These are phyloP conservation scores for Blennius ocellaris DNA, from an alignment of 2,113 vertebrate species.

Conservation along the genomic window DNA sequence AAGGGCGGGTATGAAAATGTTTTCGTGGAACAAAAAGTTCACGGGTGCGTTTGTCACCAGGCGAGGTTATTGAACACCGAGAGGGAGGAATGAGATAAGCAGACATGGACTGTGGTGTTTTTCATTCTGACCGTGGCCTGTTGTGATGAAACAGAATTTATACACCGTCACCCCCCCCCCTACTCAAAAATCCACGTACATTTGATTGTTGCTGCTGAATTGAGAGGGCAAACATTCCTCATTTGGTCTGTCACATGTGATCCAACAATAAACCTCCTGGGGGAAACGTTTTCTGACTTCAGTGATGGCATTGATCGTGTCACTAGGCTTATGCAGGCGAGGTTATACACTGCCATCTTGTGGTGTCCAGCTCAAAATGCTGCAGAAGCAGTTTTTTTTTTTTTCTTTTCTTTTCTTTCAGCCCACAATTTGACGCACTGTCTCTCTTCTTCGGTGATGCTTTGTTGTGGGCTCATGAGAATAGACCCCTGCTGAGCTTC, in stretches of 20 bases:
- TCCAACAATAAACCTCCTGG: not conserved
- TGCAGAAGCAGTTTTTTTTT: not conserved
- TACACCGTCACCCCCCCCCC: not conserved
- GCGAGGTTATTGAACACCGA: not conserved
- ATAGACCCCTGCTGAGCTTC: constrained; percentile 34
- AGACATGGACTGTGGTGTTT: not conserved
- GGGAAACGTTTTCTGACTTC: constrained; percentile 22
- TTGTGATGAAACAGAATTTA: not conserved
- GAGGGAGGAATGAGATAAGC: constrained; percentile 35
- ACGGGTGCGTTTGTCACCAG: constrained; percentile 24
- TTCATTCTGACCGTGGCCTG: not conserved
- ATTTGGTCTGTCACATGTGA: constrained; percentile 3
- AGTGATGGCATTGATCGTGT: constrained; percentile 18
- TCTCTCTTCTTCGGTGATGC: not conserved
- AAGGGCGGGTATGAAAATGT: constrained; percentile 45
- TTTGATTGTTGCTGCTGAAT: constrained; percentile 20
- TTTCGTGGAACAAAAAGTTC: constrained; percentile 40
- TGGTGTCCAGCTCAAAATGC: constrained; percentile 43
- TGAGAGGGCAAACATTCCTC: not conserved
- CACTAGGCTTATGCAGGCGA: constrained; percentile 22
- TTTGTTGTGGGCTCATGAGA: constrained; percentile 47
- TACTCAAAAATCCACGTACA: not conserved
- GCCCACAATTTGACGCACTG: not conserved
- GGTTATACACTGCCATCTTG: constrained; percentile 72
- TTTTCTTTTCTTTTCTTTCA: not conserved